A percentile compares a stretch with the other conserved stretches of the same genome.
phyloP scores from a whole-genome alignment of 2,888 invertebrate species.

The Dromius quadrimaculatus region DNA sequence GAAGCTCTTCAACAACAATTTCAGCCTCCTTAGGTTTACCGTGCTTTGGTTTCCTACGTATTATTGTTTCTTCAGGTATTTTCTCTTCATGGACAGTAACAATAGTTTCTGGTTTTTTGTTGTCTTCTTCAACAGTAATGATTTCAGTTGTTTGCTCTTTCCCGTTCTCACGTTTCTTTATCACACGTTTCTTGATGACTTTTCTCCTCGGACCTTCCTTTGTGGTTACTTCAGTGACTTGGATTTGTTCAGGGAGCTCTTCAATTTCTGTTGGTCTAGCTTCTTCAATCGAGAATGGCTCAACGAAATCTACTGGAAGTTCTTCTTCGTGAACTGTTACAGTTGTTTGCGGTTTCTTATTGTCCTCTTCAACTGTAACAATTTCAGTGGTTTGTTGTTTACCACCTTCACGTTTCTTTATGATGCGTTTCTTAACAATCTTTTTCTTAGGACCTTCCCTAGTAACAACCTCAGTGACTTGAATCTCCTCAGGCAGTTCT shows the following conservation, averaged over 20 bases:
- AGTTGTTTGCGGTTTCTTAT: constrained; percentile 64
- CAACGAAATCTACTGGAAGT: constrained; percentile 55
- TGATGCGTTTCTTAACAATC: constrained; percentile 63
- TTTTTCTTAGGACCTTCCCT: constrained; percentile 64
- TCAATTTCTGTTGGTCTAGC: constrained; percentile 60
- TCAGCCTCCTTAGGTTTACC: constrained; percentile 15
- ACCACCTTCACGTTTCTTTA: constrained; percentile 65
- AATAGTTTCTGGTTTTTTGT: constrained; percentile 61
- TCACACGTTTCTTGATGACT: constrained; percentile 58
- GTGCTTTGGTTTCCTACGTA: constrained; percentile 54
- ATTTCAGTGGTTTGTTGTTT: constrained; percentile 67
- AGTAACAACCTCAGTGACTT: constrained; percentile 59
- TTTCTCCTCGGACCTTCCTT: constrained; percentile 56
- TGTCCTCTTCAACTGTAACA: constrained; percentile 65
- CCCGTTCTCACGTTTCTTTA: constrained; percentile 57
- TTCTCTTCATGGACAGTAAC: constrained; percentile 62
- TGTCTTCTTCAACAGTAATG: constrained; percentile 61
- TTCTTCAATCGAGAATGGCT: constrained; percentile 56
- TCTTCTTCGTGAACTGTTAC: constrained; percentile 60
- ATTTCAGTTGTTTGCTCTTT: constrained; percentile 59
- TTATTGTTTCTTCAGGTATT: constrained; percentile 54
- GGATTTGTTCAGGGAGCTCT: constrained; percentile 56
- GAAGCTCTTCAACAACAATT: constrained; percentile 45
- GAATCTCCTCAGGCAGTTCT: constrained; percentile 56
- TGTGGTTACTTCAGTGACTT: constrained; percentile 57